A percentile compares a stretch with the other conserved stretches of the same genome.
phyloP scores from a whole-genome alignment of 2,797 vertebrate genomes.

The Otus scops region DNA sequence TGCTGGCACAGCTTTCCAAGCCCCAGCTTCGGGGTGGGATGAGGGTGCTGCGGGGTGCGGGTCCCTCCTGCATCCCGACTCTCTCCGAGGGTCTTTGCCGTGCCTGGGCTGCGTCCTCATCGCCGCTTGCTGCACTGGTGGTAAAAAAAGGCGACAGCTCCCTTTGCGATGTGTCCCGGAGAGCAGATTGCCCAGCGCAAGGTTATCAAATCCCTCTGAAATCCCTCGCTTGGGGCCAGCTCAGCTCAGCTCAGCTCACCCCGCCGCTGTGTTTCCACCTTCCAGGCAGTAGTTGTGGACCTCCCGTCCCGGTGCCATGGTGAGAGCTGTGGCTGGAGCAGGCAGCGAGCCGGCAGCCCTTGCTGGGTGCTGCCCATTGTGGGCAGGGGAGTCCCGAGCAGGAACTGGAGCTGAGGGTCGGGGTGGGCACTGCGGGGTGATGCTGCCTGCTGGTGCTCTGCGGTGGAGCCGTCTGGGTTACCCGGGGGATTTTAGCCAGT shows the following conservation, averaged over 20 bases:
- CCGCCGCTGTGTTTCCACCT: accelerated
- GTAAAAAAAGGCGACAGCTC: neutral
- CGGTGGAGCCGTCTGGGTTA: accelerated
- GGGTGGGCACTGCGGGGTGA: neutral
- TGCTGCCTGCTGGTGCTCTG: accelerated
- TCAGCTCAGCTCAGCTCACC: neutral
- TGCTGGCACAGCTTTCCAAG: neutral
- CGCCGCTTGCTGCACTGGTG: accelerated
- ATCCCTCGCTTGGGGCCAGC: accelerated
- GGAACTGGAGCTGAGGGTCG: neutral
- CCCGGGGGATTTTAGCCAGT: accelerated
- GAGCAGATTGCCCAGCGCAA: accelerated
- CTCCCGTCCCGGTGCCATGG: neutral
- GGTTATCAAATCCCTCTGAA: neutral
- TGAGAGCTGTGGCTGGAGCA: neutral
- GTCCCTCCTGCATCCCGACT: neutral
- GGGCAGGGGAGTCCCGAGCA: accelerated
- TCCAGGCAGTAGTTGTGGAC: accelerated
- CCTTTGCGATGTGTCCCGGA: neutral
- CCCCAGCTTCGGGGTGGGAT: neutral
- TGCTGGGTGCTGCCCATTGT: neutral
- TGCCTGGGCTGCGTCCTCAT: neutral
- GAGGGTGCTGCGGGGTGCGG: neutral
- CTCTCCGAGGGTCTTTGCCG: accelerated
- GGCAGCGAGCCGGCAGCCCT: neutral